These are phyloP conservation scores for Myotis vivesi DNA, from an alignment of 2,797 vertebrate genomes.

Conservation along the genomic window DNA sequence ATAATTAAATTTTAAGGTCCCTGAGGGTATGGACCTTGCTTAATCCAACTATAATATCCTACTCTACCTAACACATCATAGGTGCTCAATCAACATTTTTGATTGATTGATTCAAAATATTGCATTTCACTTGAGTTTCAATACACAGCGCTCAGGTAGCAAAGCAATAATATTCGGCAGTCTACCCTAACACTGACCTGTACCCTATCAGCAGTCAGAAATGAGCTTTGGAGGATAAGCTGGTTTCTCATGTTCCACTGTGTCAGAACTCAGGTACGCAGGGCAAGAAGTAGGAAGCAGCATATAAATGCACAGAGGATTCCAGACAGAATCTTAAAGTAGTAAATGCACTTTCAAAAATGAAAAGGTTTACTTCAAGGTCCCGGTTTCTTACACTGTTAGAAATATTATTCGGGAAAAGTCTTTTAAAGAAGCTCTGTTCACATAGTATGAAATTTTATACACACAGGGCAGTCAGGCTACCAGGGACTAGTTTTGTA, in stretches of 20 bases:
- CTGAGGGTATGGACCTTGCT: not conserved
- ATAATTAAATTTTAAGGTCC: slow-evolving; percentile 28
- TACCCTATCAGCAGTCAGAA: slow-evolving; percentile 64
- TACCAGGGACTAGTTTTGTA: slow-evolving; percentile 55
- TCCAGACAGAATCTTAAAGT: slow-evolving; percentile 77
- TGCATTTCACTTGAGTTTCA: slow-evolving; percentile 55
- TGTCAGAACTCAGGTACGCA: slow-evolving; percentile 74
- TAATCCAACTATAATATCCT: slow-evolving; percentile 24
- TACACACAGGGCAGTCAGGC: slow-evolving; percentile 48
- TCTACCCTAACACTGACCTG: slow-evolving; percentile 61
- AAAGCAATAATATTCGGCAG: slow-evolving; percentile 57
- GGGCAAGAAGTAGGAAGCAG: slow-evolving; percentile 70
- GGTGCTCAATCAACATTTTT: slow-evolving; percentile 32
- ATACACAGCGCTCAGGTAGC: not conserved
- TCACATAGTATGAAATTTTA: slow-evolving; percentile 64
- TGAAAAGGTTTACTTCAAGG: slow-evolving; percentile 79
- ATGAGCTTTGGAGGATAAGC: slow-evolving; percentile 65
- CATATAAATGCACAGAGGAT: slow-evolving; percentile 71
- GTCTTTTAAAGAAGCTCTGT: slow-evolving; percentile 70
- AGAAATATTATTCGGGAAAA: slow-evolving; percentile 75
- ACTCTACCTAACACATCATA: not conserved
- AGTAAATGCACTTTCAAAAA: slow-evolving; percentile 78
- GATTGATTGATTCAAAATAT: slow-evolving; percentile 37
- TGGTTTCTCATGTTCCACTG: slow-evolving; percentile 66
- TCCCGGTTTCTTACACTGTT: slow-evolving; percentile 68